A percentile compares a stretch with the other conserved stretches of the same genome.
These are phyloP conservation scores for Hymenochirus boettgeri DNA, from an alignment of 2,113 vertebrate species.

Conservation along the genomic window DNA sequence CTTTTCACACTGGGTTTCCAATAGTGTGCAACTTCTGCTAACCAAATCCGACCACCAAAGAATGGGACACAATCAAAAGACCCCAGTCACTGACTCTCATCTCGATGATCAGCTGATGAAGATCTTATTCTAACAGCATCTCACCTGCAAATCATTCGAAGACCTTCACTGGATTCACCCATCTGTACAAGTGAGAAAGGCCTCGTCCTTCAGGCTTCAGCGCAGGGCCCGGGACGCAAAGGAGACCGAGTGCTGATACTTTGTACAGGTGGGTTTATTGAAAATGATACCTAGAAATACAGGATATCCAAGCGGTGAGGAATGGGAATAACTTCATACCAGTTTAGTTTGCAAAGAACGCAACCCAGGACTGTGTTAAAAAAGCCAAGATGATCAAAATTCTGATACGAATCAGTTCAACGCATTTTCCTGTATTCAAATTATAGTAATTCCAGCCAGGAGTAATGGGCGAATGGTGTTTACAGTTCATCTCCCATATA, in stretches of 20 bases:
- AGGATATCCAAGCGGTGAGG: too few relatives aligned
- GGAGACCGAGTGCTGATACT: constrained; percentile 83
- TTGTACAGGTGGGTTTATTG: too few relatives aligned
- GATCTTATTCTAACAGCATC: constrained; percentile 77
- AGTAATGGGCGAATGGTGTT: too few relatives aligned
- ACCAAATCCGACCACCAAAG: constrained; percentile 70
- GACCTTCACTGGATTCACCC: constrained; percentile 84
- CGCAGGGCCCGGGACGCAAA: constrained; percentile 88
- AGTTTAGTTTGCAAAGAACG: background rate
- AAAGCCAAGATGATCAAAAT: too few relatives aligned
- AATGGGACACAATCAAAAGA: constrained; percentile 97
- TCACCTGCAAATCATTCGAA: constrained; percentile 84
- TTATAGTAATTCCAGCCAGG: too few relatives aligned
- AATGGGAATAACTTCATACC: too few relatives aligned
- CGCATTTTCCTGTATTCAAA: too few relatives aligned
- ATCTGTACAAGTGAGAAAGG: constrained; percentile 67
- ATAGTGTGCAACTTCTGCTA: constrained; percentile 44
- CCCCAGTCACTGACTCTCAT: constrained; percentile 85
- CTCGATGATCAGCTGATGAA: constrained; percentile 76
- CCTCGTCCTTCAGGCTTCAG: constrained; percentile 73
- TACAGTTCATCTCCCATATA: too few relatives aligned
- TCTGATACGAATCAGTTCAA: too few relatives aligned
- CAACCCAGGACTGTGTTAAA: too few relatives aligned
- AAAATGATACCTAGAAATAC: too few relatives aligned
- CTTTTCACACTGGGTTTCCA: constrained; percentile 46